Percentiles rank a stretch among this genome's conserved stretches.
phyloP scores from a whole-genome alignment of 2,888 invertebrate genomes.

The Anthophora plumipes region DNA sequence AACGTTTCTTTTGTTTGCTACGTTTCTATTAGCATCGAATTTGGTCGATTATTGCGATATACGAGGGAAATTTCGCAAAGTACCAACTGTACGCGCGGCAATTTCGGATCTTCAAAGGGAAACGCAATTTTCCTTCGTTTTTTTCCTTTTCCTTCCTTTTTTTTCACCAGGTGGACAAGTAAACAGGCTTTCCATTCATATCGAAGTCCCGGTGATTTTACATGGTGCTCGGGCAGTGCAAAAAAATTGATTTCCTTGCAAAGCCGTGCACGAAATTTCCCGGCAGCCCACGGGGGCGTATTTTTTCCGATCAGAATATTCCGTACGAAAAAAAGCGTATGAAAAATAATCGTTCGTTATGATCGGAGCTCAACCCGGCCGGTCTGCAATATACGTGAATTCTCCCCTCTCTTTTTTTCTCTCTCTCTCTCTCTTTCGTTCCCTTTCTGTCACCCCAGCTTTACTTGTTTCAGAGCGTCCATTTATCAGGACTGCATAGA shows the following conservation, averaged over 20 bases:
- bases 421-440: not conserved
- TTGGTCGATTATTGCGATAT: not conserved
- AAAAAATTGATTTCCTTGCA: slow-evolving; percentile 24
- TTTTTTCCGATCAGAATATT: slow-evolving; percentile 39
- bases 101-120: slow-evolving; percentile 2
- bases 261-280: slow-evolving; percentile 29
- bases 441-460: not conserved
- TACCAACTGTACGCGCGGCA: not conserved
- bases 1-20: not conserved
- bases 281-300: slow-evolving; percentile 10
- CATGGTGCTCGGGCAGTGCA: slow-evolving; percentile 7
- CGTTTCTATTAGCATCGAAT: not conserved
- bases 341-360: slow-evolving; percentile 55
- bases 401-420: too few relatives aligned
- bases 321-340: slow-evolving; percentile 35
- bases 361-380: slow-evolving; percentile 28
- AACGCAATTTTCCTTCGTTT: not conserved
- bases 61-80: not conserved
- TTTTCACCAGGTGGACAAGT: not conserved
- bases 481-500: slow-evolving; percentile 36
- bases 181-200: slow-evolving; percentile 11
- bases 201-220: slow-evolving; percentile 18
- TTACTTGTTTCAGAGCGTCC: slow-evolving; percentile 16
- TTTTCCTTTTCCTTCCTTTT: not conserved
- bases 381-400: not conserved